Base-by-base conservation (phyloP, 2,797 vertebrate species). In the Paedocypris micromegethes region DNA sequence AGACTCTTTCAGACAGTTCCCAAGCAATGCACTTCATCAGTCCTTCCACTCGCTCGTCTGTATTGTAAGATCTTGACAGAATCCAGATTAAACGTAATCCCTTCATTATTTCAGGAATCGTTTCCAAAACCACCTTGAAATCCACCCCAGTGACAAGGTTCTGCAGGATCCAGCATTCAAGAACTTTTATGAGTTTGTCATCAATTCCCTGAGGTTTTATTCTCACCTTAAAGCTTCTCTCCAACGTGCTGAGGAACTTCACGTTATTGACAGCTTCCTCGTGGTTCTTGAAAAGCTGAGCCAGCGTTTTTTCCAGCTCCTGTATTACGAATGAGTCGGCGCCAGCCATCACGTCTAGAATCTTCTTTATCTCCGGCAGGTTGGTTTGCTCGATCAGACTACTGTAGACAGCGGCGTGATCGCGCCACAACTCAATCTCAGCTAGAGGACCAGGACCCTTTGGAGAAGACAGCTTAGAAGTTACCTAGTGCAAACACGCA, bases 21-120 rank as follows among this genome's bases (percentile, higher is more conserved):
- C 96, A 97, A 3, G 93, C 92, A 2, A 98, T 89, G 0, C 91
- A 83, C 46, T 97, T 93, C 95, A 98, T 87, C 49, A 99, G 84
- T 0, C 91, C 88, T 2, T 91, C 83, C 93, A 99, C 93, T 5
- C 86, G 74, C 43, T 95, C 91, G 0, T 93, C 93, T 42, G 83
- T 93, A 83, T 92, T 97, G 77, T 94, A 98, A 82, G 93, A 87
- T 3, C 84, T 80, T 0, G 97, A 98, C 73, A 95, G 89, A 62
- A 93, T 86, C 95, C 96, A 98, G 53, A 97, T 86, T 77, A 93
- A 87, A 9, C 91, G 84, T 79, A 99, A 82, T 46, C 89, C 88
- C 0, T 84, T 86, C 92, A 99, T 92, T 87, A 99, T 87, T 2
- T 83, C 76, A 5, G 92, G 90, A 63, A 97, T 91, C 3, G 89